Conservation (phyloP, 2,113 vertebrate genomes). For the Oxyura jamaicensis region DNA sequence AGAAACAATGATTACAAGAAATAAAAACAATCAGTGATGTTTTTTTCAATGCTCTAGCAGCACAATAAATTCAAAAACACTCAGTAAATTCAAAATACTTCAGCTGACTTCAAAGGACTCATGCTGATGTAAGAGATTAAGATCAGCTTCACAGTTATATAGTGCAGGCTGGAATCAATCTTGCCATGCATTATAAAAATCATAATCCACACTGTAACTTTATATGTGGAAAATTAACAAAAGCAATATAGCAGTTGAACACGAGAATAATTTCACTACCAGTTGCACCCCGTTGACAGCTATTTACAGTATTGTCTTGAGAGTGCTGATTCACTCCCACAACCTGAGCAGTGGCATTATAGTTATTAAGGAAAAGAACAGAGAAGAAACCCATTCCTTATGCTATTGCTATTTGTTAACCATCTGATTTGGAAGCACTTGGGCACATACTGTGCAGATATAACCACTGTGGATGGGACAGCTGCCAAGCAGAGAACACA, state of each 20-base stretch:
- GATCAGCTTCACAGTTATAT: neutral
- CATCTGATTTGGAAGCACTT: neutral
- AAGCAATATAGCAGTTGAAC: neutral
- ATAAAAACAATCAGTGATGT: neutral
- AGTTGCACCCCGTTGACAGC: neutral
- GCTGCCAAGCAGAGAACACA: neutral
- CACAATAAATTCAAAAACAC: neutral
- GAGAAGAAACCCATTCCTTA: neutral
- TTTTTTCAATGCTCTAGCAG: neutral
- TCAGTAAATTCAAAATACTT: neutral
- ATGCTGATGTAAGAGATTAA: neutral
- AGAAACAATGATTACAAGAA: neutral
- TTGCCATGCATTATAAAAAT: neutral
- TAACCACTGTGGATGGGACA: neutral
- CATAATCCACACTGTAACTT: neutral
- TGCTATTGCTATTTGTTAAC: neutral
- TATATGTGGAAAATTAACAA: neutral
- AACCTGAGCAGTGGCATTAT: neutral
- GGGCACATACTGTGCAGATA: neutral
- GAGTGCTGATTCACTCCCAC: neutral
- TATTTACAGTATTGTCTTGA: neutral
- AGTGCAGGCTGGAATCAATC: neutral
- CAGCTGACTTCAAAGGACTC: neutral
- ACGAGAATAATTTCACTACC: neutral
- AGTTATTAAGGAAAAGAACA: neutral